phyloP scores from a whole-genome alignment of 2,113 vertebrate genomes.

The Forbesichthys papilliferus region DNA sequence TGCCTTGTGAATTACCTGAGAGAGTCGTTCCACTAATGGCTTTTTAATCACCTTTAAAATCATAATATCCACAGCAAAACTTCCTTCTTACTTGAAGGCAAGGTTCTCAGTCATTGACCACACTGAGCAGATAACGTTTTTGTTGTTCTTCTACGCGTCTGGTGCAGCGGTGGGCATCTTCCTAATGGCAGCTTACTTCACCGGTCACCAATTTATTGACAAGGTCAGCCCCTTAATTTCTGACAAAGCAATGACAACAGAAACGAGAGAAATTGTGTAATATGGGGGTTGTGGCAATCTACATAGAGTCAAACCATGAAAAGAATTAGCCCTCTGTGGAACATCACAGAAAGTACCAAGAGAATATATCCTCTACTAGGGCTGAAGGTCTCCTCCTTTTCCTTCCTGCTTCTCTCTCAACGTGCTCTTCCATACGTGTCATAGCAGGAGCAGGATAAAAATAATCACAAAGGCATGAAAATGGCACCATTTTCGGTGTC shows the following conservation, averaged over 20 bases:
- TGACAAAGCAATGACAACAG: slow-evolving; percentile 27
- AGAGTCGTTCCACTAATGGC: slow-evolving; percentile 71
- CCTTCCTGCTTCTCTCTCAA: slow-evolving; percentile 20
- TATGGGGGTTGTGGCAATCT: slow-evolving; percentile 25
- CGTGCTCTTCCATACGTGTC: too few species aligned
- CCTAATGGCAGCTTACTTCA: slow-evolving; percentile 27
- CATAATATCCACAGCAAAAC: slow-evolving; percentile 48
- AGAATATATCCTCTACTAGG: slow-evolving; percentile 52
- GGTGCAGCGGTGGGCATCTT: slow-evolving; percentile 2
- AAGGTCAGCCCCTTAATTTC: slow-evolving; percentile 28
- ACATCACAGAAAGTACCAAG: slow-evolving; percentile 57
- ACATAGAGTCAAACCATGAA: slow-evolving; percentile 60
- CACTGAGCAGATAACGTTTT: slow-evolving; percentile 23
- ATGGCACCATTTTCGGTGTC: slow-evolving; percentile 49
- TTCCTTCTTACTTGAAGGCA: slow-evolving; percentile 35
- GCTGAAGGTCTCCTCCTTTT: slow-evolving; percentile 42
- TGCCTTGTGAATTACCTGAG: slow-evolving; percentile 74
- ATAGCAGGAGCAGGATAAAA: too few species aligned
- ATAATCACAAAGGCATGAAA: slow-evolving; percentile 36
- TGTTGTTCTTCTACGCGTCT: slow-evolving; percentile 31
- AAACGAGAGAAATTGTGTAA: neutral
- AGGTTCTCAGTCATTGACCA: slow-evolving; percentile 57
- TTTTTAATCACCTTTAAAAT: slow-evolving; percentile 79
- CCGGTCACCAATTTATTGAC: slow-evolving; percentile 36
- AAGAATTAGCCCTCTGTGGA: slow-evolving; percentile 50